Conservation (phyloP, 1,140 invertebrate species). For the Drosophila leontia region DNA sequence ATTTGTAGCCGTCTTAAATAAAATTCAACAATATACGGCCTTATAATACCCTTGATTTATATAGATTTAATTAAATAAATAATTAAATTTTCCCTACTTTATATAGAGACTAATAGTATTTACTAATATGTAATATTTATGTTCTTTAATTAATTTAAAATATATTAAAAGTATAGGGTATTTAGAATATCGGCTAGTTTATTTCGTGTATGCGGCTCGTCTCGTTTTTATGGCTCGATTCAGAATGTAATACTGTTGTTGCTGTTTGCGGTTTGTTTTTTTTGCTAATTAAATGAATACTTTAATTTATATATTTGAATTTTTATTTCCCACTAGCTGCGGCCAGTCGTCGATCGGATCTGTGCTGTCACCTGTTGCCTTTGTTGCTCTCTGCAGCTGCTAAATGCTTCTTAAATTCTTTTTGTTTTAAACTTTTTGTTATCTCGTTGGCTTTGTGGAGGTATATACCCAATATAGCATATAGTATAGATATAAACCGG, state of each 20-base stretch:
- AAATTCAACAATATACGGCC: neutral
- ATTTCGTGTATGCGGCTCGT: slow-evolving; percentile 3
- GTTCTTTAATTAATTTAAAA: neutral
- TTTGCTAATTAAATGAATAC: slow-evolving; percentile 63
- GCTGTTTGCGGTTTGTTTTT: slow-evolving; percentile 29
- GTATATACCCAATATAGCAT: slow-evolving; percentile 41
- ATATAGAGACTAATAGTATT: no score
- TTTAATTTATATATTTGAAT: slow-evolving; percentile 49
- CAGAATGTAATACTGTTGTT: slow-evolving; percentile 21
- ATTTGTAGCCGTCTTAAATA: neutral
- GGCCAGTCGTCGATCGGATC: slow-evolving; percentile 24
- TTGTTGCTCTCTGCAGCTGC: slow-evolving; percentile 43
- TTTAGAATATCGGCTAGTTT: slow-evolving; percentile 5
- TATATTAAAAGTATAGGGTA: slow-evolving; percentile 4
- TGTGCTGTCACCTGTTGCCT: slow-evolving; percentile 67
- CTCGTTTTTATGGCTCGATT: slow-evolving; percentile 18
- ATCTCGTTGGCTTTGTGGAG: slow-evolving; percentile 44
- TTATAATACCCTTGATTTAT: neutral
- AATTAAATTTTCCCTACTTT: neutral
- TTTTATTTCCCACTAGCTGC: slow-evolving; percentile 36
- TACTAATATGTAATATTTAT: neutral
- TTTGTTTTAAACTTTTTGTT: slow-evolving; percentile 43
- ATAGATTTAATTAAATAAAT: neutral
- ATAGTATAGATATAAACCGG: slow-evolving; percentile 50
- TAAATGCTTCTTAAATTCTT: slow-evolving; percentile 37